Evolutionary conservation across 2,797 vertebrate species (phyloP).

Genomic region (Pangasius djambal): DNA sequence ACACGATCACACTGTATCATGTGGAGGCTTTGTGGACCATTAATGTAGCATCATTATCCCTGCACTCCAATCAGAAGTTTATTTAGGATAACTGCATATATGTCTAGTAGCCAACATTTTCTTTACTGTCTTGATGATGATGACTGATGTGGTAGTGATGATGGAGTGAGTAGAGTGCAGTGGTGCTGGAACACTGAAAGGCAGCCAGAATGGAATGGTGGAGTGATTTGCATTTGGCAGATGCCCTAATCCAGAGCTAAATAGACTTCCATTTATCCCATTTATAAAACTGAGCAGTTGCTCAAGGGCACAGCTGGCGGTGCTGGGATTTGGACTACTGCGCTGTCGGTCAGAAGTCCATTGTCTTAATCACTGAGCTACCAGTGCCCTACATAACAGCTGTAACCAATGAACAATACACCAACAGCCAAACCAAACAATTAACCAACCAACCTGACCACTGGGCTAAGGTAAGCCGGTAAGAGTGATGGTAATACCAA

Average conservation of each 20-base stretch:
- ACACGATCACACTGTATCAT: neutral
- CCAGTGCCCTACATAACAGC: neutral
- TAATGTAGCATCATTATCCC: neutral
- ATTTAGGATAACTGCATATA: neutral
- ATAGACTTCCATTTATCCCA: neutral
- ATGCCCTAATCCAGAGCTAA: neutral
- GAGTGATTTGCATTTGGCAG: neutral
- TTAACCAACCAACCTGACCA: neutral
- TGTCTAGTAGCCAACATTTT: neutral
- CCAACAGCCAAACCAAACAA: neutral
- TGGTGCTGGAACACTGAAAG: too few species aligned
- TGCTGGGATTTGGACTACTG: neutral
- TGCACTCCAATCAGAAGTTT: neutral
- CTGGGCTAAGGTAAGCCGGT: neutral
- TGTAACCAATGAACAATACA: neutral
- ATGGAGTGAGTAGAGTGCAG: neutral
- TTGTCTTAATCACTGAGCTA: neutral
- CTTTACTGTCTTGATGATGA: neutral
- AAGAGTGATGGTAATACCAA: neutral
- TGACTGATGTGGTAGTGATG: neutral
- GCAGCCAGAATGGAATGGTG: neutral
- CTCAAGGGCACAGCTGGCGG: neutral
- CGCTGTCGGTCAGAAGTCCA: neutral
- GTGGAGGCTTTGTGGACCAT: neutral
- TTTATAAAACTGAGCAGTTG: neutral